These are phyloP conservation scores for Drosophila athabasca DNA, from an alignment of 1,140 invertebrate genomes.

Conservation along the genomic window DNA sequence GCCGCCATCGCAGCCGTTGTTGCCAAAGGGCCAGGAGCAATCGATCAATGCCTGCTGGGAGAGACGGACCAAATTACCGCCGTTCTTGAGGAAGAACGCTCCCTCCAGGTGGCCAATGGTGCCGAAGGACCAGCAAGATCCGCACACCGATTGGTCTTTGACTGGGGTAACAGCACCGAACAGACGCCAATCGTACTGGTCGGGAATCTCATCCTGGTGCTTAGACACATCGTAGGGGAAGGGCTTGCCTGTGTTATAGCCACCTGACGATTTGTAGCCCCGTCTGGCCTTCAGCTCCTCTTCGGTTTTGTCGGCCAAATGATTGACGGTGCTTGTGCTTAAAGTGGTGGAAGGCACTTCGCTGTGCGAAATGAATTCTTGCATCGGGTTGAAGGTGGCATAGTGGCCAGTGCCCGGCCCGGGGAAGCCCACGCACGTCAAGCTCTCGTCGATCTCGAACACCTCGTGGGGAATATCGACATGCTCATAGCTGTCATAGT, in stretches of 20 bases:
- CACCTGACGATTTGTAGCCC: conserved; percentile 88
- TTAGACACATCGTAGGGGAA: conserved; percentile 85
- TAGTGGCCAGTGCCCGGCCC: conserved; percentile 92
- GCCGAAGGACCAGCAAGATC: conserved; percentile 98
- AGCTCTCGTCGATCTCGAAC: conserved; percentile 88
- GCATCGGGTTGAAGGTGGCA: conserved; percentile 96
- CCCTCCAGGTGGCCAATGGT: conserved; percentile 97
- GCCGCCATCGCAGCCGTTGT: conserved; percentile 98
- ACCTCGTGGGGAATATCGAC: conserved; percentile 88
- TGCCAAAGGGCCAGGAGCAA: conserved; percentile 97
- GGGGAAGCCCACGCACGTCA: conserved; percentile 92
- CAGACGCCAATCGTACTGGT: conserved; percentile 94
- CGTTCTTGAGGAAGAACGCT: conserved; percentile 93
- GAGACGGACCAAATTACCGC: conserved; percentile 90
- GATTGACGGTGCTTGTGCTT: conserved; percentile 93
- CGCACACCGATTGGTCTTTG: conserved; percentile 97
- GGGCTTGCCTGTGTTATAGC: conserved; percentile 88
- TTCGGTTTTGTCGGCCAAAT: conserved; percentile 92
- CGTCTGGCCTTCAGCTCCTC: conserved; percentile 91
- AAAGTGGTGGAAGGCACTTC: conserved; percentile 92
- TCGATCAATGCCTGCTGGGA: conserved; percentile 97
- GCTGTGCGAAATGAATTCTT: conserved; percentile 91
- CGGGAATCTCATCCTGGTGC: conserved; percentile 85
- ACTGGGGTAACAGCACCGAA: conserved; percentile 96
- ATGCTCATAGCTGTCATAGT: conserved; percentile 90